These are phyloP conservation scores for Tyria jacobaeae DNA, from an alignment of 2,888 invertebrate genomes.

Conservation along the genomic window DNA sequence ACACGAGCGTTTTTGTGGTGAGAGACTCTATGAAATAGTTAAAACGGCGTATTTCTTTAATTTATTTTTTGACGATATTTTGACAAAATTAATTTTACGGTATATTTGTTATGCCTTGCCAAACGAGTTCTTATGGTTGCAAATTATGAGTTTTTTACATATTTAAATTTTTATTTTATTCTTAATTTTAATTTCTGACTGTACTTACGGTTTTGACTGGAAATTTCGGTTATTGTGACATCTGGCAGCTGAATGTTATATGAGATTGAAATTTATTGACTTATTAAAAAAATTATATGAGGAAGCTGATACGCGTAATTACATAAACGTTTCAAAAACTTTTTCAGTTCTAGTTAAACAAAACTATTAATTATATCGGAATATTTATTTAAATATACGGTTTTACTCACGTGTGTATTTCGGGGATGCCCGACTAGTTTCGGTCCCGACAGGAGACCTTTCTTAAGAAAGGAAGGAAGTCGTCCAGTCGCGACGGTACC, in stretches of 20 bases:
- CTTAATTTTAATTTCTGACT: constrained; percentile 54
- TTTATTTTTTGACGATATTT: constrained; percentile 43
- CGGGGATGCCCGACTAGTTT: too few species aligned
- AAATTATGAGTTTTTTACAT: constrained; percentile 50
- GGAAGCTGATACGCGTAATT: too few species aligned
- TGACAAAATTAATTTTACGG: constrained; percentile 32
- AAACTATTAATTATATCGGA: too few species aligned
- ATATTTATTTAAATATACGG: too few species aligned
- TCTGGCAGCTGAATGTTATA: constrained; percentile 36
- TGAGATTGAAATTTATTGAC: neutral
- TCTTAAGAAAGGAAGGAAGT: too few species aligned
- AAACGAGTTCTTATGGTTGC: constrained; percentile 63
- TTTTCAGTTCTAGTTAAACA: too few species aligned
- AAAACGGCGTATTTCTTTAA: constrained; percentile 44
- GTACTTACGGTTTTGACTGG: constrained; percentile 35
- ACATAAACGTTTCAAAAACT: too few species aligned
- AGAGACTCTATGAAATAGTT: constrained; percentile 52
- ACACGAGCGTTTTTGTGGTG: constrained; percentile 44
- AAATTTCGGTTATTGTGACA: constrained; percentile 4
- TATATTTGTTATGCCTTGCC: constrained; percentile 62
- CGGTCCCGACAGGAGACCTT: too few species aligned
- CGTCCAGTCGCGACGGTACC: too few species aligned
- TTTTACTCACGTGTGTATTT: too few species aligned
- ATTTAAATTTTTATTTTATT: constrained; percentile 34
- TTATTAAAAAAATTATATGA: neutral